A percentile compares a stretch with the other conserved stretches of the same genome.
Evolutionary conservation across 1,140 invertebrate genomes (phyloP).

Genomic region (Epicauta chinensis): DNA sequence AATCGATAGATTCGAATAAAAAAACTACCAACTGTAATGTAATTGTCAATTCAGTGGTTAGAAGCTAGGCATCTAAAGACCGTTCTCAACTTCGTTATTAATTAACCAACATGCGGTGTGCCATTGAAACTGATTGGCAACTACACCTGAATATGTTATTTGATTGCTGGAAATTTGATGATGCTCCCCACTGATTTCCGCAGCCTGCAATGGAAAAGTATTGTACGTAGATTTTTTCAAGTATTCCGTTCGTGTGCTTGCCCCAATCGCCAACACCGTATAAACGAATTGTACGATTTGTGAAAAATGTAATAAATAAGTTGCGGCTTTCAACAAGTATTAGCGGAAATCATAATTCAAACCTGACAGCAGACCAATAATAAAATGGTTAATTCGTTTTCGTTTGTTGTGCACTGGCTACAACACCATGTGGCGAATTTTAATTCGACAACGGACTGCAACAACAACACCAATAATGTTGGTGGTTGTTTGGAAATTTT

Average conservation of each 20-base stretch:
- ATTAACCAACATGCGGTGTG: slow-evolving; percentile 4
- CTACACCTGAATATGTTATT: neutral
- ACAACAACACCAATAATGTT: neutral
- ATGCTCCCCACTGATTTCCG: too few relatives aligned
- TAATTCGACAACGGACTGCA: slow-evolving; percentile 16
- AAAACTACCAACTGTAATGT: too few relatives aligned
- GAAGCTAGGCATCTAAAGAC: neutral
- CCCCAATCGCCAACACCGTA: too few relatives aligned
- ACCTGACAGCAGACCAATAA: slow-evolving; percentile 17
- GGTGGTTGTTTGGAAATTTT: too few relatives aligned
- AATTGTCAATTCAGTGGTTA: too few relatives aligned
- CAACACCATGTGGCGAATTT: slow-evolving; percentile 23
- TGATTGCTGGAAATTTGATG: neutral
- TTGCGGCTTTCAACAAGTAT: slow-evolving; percentile 20
- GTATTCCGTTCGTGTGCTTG: too few relatives aligned
- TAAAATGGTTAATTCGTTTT: slow-evolving; percentile 26
- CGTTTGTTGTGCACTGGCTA: slow-evolving; percentile 1
- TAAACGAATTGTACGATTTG: too few relatives aligned
- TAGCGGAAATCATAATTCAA: slow-evolving; percentile 23
- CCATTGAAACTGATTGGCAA: slow-evolving; percentile 8
- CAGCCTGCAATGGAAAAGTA: too few relatives aligned
- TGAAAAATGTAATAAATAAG: slow-evolving; percentile 18
- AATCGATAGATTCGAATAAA: too few relatives aligned
- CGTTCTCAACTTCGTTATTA: slow-evolving; percentile 11
- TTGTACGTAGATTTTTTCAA: too few relatives aligned